These are phyloP conservation scores for Gulo gulo DNA, from an alignment of 2,113 vertebrate genomes.

Conservation along the genomic window DNA sequence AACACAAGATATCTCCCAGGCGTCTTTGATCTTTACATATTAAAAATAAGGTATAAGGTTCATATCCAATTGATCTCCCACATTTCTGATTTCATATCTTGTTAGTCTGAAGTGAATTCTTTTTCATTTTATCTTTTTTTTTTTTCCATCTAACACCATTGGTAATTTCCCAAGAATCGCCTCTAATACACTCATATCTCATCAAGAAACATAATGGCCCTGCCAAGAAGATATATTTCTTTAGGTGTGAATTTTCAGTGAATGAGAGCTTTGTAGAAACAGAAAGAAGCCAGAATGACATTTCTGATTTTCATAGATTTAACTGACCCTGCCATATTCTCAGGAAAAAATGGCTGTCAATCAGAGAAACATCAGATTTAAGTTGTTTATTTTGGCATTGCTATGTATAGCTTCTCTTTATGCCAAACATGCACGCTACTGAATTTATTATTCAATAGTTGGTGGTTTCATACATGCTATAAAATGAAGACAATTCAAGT, in stretches of 20 bases:
- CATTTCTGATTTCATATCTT: conserved; percentile 20
- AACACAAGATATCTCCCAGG: background rate
- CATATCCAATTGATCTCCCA: background rate
- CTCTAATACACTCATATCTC: conserved; percentile 52
- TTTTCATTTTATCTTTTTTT: conserved; percentile 28
- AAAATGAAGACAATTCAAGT: conserved; percentile 33
- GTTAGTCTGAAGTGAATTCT: conserved; percentile 52
- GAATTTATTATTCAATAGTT: conserved; percentile 39
- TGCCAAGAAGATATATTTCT: conserved; percentile 40
- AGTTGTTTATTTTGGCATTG: conserved; percentile 43
- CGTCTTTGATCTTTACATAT: conserved; percentile 4
- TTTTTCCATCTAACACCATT: background rate
- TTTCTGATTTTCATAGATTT: conserved; percentile 48
- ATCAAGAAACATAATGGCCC: conserved; percentile 53
- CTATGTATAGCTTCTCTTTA: conserved; percentile 5
- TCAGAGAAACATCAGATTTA: conserved; percentile 17
- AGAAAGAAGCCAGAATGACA: background rate
- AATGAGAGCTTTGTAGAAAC: conserved; percentile 4
- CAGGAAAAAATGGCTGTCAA: conserved; percentile 26
- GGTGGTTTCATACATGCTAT: background rate
- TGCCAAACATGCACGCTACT: background rate
- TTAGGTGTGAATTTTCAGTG: background rate
- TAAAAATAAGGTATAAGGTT: conserved; percentile 46
- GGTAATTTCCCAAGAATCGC: conserved; percentile 47
- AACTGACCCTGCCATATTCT: conserved; percentile 15